Conservation (phyloP, 2,113 vertebrate species). For the Sterrhoptilus dennistouni region DNA sequence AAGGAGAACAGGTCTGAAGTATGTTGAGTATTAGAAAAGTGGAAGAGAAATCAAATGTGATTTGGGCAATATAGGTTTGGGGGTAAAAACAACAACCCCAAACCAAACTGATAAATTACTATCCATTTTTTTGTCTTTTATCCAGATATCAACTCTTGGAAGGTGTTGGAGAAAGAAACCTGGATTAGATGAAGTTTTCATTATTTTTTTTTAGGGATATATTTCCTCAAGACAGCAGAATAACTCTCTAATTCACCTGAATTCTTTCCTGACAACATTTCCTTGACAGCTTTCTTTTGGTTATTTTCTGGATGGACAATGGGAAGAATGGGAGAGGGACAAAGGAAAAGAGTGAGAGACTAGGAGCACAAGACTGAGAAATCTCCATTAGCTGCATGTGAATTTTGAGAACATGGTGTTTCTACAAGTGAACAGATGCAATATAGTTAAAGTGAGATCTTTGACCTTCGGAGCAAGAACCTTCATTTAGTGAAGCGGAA, state of each 20-base stretch:
- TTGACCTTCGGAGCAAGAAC: slow-evolving; percentile 39
- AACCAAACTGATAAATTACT: neutral
- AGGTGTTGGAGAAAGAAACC: neutral
- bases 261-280: neutral
- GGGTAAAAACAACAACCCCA: no score
- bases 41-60: neutral
- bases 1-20: neutral
- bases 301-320: neutral
- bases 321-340: neutral
- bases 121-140: neutral
- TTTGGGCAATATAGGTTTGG: neutral
- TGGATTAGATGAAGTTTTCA: fast-evolving
- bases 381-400: neutral
- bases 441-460: slow-evolving; percentile 27
- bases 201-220: neutral
- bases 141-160: fast-evolving
- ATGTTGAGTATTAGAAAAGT: fast-evolving
- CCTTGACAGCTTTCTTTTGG: neutral
- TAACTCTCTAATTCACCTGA: neutral
- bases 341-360: neutral
- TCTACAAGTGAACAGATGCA: slow-evolving; percentile 1
- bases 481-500: slow-evolving; percentile 13
- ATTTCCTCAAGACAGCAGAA: neutral
- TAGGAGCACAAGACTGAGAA: neutral
- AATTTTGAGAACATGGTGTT: neutral